Conservation (phyloP, 2,113 vertebrate species). For the Ondatra zibethicus region DNA sequence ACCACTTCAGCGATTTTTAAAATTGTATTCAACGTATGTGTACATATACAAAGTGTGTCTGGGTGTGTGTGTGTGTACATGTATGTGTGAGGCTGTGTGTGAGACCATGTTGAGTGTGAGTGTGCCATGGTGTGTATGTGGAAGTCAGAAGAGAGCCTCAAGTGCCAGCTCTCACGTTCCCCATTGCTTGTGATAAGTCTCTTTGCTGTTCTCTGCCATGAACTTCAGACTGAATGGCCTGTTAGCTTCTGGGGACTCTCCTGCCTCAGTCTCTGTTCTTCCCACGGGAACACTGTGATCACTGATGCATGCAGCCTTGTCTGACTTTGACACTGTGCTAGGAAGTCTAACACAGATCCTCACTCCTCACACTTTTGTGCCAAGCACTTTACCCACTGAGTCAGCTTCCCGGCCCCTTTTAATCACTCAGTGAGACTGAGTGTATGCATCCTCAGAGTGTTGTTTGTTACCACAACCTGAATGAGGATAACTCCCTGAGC, state of each 20-base stretch:
- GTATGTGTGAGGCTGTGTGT: background rate
- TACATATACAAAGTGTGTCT: background rate
- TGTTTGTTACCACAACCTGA: background rate
- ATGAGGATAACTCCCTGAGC: background rate
- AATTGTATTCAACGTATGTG: background rate
- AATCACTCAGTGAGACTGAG: no score
- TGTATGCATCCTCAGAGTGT: background rate
- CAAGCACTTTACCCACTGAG: background rate
- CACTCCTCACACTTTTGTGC: no score
- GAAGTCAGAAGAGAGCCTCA: background rate
- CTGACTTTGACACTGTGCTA: background rate
- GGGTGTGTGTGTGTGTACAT: background rate
- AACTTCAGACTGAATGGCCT: background rate
- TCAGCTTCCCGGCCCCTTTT: background rate
- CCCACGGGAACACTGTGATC: background rate
- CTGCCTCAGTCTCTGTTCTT: background rate
- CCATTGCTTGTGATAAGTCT: background rate
- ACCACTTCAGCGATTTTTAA: background rate
- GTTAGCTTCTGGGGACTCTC: background rate
- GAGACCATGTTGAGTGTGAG: background rate
- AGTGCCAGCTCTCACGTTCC: background rate
- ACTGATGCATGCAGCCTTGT: no score
- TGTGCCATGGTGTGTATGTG: background rate
- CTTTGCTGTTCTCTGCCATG: no score
- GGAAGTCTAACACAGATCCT: background rate